phyloP scores from a whole-genome alignment of 2,888 invertebrate genomes.

The Plagodis dolabraria region DNA sequence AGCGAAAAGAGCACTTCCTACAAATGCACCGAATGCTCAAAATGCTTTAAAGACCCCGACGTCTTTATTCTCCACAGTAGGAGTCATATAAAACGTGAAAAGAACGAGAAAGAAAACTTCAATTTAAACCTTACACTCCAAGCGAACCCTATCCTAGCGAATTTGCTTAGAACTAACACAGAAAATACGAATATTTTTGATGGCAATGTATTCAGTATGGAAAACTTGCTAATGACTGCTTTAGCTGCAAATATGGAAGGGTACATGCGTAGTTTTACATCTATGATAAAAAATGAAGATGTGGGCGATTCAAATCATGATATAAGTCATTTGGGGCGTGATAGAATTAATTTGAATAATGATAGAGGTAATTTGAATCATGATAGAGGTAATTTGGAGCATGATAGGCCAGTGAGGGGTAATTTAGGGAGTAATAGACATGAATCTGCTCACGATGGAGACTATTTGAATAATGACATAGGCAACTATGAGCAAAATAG shows the following conservation, averaged over 20 bases:
- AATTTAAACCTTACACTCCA: conserved; percentile 58
- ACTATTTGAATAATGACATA: neutral
- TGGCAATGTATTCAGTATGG: conserved; percentile 47
- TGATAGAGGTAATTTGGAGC: neutral
- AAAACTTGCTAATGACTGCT: conserved; percentile 67
- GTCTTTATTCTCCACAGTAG: conserved; percentile 69
- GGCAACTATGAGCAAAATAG: conserved; percentile 2
- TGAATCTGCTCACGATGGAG: neutral
- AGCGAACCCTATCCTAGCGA: conserved; percentile 74
- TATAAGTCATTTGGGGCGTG: neutral
- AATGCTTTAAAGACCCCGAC: conserved; percentile 78
- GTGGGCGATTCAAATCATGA: conserved; percentile 11
- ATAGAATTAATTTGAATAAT: conserved; percentile 3
- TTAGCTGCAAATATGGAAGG: conserved; percentile 65
- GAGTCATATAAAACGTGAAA: conserved; percentile 46
- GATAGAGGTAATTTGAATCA: neutral
- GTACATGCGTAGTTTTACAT: conserved; percentile 58
- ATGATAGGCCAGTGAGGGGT: conserved; percentile 5
- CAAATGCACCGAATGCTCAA: conserved; percentile 68
- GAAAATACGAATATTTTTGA: conserved; percentile 48
- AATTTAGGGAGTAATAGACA: neutral
- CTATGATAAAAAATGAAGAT: conserved; percentile 44
- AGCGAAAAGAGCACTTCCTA: conserved; percentile 45
- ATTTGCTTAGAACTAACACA: conserved; percentile 55
- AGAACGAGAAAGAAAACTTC: conserved; percentile 56